These are phyloP conservation scores for Planiliza haematocheilus DNA, from an alignment of 2,113 vertebrate species.

Conservation along the genomic window DNA sequence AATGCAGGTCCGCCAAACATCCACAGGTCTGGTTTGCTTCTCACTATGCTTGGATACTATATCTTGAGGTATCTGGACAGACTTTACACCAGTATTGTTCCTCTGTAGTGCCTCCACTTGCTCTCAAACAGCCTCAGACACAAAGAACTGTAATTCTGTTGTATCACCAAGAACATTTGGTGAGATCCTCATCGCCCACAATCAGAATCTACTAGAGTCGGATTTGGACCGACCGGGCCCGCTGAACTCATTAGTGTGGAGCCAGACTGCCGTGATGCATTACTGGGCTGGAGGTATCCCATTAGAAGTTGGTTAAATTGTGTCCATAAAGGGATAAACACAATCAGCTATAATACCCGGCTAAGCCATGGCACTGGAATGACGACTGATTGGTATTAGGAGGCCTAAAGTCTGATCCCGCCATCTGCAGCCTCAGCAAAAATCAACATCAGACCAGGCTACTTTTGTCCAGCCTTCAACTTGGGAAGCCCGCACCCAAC, in stretches of 20 bases:
- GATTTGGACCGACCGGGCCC: not conserved
- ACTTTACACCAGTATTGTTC: too few relatives aligned
- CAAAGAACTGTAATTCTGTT: too few relatives aligned
- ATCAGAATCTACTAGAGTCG: too few relatives aligned
- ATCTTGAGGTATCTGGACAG: too few relatives aligned
- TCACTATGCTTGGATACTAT: too few relatives aligned
- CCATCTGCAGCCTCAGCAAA: slow-evolving; percentile 22
- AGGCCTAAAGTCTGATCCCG: not conserved
- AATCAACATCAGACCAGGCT: not conserved
- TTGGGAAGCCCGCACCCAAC: not conserved
- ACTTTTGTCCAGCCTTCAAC: not conserved
- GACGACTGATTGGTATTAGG: not conserved
- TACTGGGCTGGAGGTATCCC: not conserved
- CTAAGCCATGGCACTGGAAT: not conserved
- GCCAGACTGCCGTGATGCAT: not conserved
- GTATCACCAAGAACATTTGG: too few relatives aligned
- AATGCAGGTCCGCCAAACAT: not conserved
- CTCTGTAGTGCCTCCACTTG: too few relatives aligned
- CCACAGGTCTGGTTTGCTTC: too few relatives aligned
- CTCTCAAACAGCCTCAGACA: too few relatives aligned
- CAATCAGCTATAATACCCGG: not conserved
- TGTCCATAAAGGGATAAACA: not conserved
- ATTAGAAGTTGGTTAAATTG: not conserved
- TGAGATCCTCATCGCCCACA: too few relatives aligned
- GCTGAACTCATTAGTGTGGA: not conserved